Evolutionary conservation across 1,140 invertebrate species (phyloP), one percentile per base, ranked within the genome.

Genomic region (Hyles vespertilio): DNA sequence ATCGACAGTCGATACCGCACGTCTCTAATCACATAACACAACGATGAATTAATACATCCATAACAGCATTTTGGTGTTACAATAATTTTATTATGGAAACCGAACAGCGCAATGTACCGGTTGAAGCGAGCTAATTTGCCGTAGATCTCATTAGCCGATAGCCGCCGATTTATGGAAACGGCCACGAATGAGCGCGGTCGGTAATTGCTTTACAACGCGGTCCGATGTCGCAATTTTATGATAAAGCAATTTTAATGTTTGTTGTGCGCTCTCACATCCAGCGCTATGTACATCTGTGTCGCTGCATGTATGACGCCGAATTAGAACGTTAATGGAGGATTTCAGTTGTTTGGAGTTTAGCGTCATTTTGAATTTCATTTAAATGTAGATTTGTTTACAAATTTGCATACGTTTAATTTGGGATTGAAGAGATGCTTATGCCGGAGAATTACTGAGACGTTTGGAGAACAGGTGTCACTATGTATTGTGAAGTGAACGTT

Each of bases 81-180:
- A 53, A 57, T 62, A 62, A 62, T 62, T 62, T 57, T 57, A 57
- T 57, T 62, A 62, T 33, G 43, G 52, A 58, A 58, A 57, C 53
- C 51, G 60, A 51, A 40, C 36, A 40, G 22, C 22, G 22, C 22
- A 22, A 22, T 8, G 53, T 53, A 48, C 36, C 50, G 60, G 57
- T 52, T 57, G 51, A 52, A 54, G 54, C 7, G 55, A 58, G 61
- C 61, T 63, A 63, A 63, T 63, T 63, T 58, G 56, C 34, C 46
- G 51, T 58, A 63, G 56, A 63, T 63, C 56, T 63, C 61, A 58
- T 63, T 63, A 63, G 8, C 40, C 48, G 61, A 63, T 63, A 58
- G 11, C 22, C 51, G 5, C 40, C 46, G 52, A 63, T 63, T 63
- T 63, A 63, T 63, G 61, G 51, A 58, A 63, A 58, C 56, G 61